Base-by-base conservation (phyloP, 2,113 vertebrate species). In the Calidris pugnax region DNA sequence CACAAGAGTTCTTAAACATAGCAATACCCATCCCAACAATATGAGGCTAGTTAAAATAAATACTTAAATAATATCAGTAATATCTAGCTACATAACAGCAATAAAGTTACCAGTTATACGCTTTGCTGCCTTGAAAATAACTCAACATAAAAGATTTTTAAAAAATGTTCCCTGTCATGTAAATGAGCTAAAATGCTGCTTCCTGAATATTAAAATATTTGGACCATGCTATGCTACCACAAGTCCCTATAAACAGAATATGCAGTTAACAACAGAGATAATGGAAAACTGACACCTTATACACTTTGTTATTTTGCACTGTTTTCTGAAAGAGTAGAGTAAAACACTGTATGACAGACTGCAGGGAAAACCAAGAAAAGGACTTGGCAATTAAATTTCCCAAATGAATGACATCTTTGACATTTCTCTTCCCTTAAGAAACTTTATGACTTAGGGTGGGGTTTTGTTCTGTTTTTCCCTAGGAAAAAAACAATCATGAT, bases 371-470 rank as follows among this genome's bases (percentile, higher is more conserved):
- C 33, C 45, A 93, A 85, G 66, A 55, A 86, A 91, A 93, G 45
- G 30, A 91, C 47, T 83, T 0, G 0, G 69, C 88, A 96, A 96
- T 91, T 97, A 83, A 51, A 91, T 87, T 93, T 79, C 74, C 72
- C 55, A 96, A 66, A 88, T 69, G 41, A 73, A 83, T 86, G 69
- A 85, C 68, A 80, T 59, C 78, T 95, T 77, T 96, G 88, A 87
- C 90, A 96, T 77, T 85, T 97, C 43, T 69, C 67, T 82, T 82
- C 43, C 66, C 23, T 37, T 85, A 51, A 94, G 76, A 94, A 94
- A 51, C 35, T 53, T 67, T 22, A 81, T 41, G 14, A 77, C 55
- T 66, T 69, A 67, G 14, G 0, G 26, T 76, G 51, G 35, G 17
- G 2, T 72, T 85, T 79, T 79, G 39, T 77, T 95, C 81, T 78